Conservation (phyloP, 2,888 invertebrate species). For the Empis stercorea region DNA sequence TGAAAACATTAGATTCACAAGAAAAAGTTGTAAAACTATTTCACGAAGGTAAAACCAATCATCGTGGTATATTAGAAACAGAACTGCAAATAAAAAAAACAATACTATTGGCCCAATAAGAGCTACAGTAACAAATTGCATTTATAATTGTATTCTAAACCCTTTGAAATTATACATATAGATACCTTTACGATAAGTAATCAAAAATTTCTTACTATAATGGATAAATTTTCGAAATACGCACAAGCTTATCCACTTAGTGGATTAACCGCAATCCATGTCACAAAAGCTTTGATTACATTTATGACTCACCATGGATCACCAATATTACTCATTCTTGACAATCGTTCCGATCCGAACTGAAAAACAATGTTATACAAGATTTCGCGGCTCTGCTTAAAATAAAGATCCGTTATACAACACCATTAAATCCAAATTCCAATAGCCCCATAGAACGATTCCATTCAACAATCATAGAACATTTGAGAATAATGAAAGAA, state of each 20-base stretch:
- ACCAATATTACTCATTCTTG: not conserved
- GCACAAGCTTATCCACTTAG: not conserved
- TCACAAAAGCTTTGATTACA: not conserved
- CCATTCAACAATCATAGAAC: not conserved
- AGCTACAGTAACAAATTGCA: too few relatives aligned
- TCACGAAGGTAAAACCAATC: not conserved
- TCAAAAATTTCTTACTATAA: conserved; percentile 2
- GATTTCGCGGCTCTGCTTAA: not conserved
- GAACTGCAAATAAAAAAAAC: not conserved
- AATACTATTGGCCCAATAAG: not conserved
- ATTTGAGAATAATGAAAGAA: not conserved
- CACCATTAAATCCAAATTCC: not conserved
- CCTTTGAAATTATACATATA: conserved; percentile 27
- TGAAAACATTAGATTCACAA: not conserved
- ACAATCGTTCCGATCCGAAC: not conserved
- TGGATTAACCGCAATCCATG: conserved; percentile 1
- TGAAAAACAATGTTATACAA: not conserved
- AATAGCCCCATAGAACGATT: not conserved
- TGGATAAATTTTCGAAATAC: not conserved
- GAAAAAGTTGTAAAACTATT: not conserved
- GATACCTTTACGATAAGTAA: conserved; percentile 1
- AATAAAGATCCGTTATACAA: not conserved
- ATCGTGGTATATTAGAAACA: not conserved
- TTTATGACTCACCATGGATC: not conserved
- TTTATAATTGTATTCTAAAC: too few relatives aligned